Evolutionary conservation across 2,797 vertebrate species (phyloP), one percentile per base, ranked within the genome.

Genomic region (Amniataba percoides): DNA sequence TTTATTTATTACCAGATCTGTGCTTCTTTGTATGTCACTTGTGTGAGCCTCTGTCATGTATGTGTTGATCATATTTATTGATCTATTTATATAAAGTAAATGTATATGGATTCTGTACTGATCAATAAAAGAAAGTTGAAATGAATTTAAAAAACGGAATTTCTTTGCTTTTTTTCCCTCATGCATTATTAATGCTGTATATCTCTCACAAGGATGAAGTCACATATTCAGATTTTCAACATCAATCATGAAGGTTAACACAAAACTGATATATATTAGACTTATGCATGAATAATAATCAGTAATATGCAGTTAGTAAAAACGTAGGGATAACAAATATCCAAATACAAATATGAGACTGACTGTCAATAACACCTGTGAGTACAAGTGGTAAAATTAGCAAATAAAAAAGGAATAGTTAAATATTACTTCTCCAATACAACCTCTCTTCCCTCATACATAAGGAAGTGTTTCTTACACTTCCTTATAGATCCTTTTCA

Each of bases 51-150:
- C 6, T 70, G 1, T 71, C 27, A 11, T 72, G 3, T 27, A 68
- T 67, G 4, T 46, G 1, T 72, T 70, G 2, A 40, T 23, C 0
- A 67, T 90, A 89, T 87, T 88, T 91, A 89, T 88, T 74, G 4
- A 34, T 69, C 0, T 91, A 90, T 90, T 88, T 88, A 87, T 89
- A 5, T 8, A 7, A 34, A 42, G 1, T 51, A 13, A 31, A 25
- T 75, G n/a, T 61, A 79, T 79, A 11, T 69, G 16, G 1, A n/a
- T 66, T 21, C 2, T 16, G 23, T 52, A 15, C 23, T 62, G 7
- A 43, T 61, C 59, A 45, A 83, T 58, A 60, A 74, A 83, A 84
- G 21, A 27, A 42, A 19, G 1, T 60, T 4, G 4, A 18, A 0
- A 31, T 36, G 15, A 61, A 74, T 45, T 31, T 45, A 8, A 74